A percentile compares a stretch with the other conserved stretches of the same genome.
These are phyloP conservation scores for Microcaecilia unicolor DNA, from an alignment of 2,797 vertebrate genomes.

Conservation along the genomic window DNA sequence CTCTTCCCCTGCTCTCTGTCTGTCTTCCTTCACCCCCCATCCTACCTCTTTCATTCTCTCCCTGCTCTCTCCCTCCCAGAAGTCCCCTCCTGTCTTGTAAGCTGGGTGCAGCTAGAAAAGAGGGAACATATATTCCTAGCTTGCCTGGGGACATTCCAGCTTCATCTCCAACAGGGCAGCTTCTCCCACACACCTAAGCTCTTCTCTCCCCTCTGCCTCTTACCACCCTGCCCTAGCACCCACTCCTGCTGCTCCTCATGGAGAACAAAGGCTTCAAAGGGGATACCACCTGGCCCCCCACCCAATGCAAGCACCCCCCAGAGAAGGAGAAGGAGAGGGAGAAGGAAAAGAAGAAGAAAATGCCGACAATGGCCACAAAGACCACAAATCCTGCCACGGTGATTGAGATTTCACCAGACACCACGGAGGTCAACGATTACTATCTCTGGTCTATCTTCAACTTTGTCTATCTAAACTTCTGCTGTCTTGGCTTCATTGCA, in stretches of 20 bases:
- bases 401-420: conserved; percentile 59
- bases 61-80: no score
- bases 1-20: background rate
- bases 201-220: conserved; percentile 39
- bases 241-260: no score
- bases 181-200: conserved; percentile 56
- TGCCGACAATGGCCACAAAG: conserved; percentile 24
- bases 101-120: conserved; percentile 48
- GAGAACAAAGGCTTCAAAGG: conserved; percentile 58
- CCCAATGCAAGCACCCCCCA: conserved; percentile 51
- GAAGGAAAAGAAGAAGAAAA: conserved; percentile 11
- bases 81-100: conserved; percentile 46
- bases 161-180: conserved; percentile 49
- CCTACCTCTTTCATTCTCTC: no score
- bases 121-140: no score
- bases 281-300: conserved; percentile 36
- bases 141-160: no score
- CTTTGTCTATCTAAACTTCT: conserved; percentile 77
- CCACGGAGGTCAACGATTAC: conserved; percentile 63
- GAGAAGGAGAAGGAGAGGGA: conserved; percentile 41
- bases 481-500: conserved; percentile 67
- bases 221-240: background rate
- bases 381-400: conserved; percentile 52
- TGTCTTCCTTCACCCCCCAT: background rate
- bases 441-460: conserved; percentile 75